Conservation (phyloP, 2,797 vertebrate species). For the Spinibarbus caldwelli region DNA sequence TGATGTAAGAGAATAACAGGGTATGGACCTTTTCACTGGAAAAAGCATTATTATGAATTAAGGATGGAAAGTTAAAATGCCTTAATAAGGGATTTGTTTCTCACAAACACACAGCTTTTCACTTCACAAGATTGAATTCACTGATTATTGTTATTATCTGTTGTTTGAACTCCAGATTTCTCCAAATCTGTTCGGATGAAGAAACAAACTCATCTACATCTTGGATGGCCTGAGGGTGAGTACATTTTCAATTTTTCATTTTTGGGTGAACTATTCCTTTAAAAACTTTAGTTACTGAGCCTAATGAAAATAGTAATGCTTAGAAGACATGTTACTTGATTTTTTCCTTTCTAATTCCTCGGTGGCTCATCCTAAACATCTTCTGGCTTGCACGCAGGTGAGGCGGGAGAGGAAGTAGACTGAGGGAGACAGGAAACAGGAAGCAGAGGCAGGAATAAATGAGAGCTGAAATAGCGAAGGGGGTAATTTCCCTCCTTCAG, state of each 20-base stretch:
- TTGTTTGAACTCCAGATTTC: background rate
- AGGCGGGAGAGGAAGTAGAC: slow-evolving; percentile 70
- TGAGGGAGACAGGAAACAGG: slow-evolving; percentile 76
- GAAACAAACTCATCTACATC: background rate
- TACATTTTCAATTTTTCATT: no score
- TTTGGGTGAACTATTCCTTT: no score
- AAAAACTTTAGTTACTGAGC: no score
- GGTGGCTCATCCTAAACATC: slow-evolving; percentile 31
- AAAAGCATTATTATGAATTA: background rate
- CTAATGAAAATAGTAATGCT: no score
- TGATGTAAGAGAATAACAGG: background rate
- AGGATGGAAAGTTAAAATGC: background rate
- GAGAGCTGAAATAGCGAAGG: slow-evolving; percentile 69
- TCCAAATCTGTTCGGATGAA: background rate
- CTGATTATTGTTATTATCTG: background rate
- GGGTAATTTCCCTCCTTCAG: slow-evolving; percentile 65
- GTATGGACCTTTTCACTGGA: background rate
- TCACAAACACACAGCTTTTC: background rate
- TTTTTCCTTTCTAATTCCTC: slow-evolving; percentile 12
- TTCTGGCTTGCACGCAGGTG: slow-evolving; percentile 48
- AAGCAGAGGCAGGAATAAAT: slow-evolving; percentile 76
- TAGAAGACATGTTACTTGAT: background rate
- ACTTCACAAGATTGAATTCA: background rate
- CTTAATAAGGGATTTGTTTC: background rate
- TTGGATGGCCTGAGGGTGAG: background rate